These are phyloP conservation scores for Samia ricini DNA, from an alignment of 1,140 invertebrate genomes.

Conservation along the genomic window DNA sequence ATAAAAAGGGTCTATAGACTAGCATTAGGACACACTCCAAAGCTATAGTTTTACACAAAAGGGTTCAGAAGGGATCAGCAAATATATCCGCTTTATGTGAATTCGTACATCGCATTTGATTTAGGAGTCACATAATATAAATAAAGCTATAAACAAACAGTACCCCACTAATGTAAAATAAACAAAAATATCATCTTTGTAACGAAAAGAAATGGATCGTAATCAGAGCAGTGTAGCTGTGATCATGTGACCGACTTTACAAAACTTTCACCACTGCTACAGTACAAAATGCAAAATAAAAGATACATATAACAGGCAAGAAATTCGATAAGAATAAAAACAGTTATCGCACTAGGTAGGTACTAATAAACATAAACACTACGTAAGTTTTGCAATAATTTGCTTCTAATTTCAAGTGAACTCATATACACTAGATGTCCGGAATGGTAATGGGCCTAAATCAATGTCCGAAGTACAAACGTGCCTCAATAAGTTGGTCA, in stretches of 20 bases:
- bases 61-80: neutral
- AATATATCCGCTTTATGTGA: neutral
- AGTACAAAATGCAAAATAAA: neutral
- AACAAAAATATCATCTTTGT: neutral
- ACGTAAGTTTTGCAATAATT: neutral
- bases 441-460: slow-evolving; percentile 62
- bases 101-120: neutral
- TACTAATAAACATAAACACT: no score
- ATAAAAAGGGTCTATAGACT: slow-evolving; percentile 10
- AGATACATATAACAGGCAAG: no score
- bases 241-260: neutral
- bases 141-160: no score
- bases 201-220: neutral
- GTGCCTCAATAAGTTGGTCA: slow-evolving; percentile 61
- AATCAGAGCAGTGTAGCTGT: neutral
- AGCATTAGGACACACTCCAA: slow-evolving; percentile 13
- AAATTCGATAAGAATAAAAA: no score
- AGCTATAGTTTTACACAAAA: neutral
- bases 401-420: slow-evolving; percentile 23
- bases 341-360: no score
- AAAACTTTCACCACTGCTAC: slow-evolving; percentile 3
- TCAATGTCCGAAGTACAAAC: slow-evolving; percentile 32
- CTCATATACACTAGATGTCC: slow-evolving; percentile 23
- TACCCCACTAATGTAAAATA: neutral
- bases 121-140: neutral